Evolutionary conservation across 2,797 vertebrate genomes (phyloP).

Genomic region (Galago senegalensis): DNA sequence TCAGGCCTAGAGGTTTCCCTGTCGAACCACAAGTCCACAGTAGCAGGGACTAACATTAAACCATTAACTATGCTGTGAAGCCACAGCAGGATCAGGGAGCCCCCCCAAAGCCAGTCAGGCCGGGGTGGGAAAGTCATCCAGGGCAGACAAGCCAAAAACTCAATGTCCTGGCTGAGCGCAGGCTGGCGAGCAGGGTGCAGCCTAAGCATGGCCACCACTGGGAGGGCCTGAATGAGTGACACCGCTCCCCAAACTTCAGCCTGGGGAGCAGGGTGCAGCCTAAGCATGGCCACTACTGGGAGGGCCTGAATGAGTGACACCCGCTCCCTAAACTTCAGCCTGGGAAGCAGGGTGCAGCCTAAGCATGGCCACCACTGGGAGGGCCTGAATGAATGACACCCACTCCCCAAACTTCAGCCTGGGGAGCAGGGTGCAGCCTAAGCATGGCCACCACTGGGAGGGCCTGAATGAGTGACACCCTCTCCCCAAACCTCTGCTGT

Average conservation of each 20-base stretch:
- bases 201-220: too few relatives aligned
- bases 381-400: too few relatives aligned
- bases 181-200: background rate
- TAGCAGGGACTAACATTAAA: background rate
- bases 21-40: background rate
- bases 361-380: too few relatives aligned
- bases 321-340: too few relatives aligned
- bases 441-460: background rate
- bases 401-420: too few relatives aligned
- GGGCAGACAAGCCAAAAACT: background rate
- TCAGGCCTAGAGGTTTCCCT: background rate
- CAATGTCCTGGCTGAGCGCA: background rate
- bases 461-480: background rate
- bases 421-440: background rate
- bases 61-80: background rate
- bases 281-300: background rate
- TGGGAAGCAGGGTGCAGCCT: too few relatives aligned
- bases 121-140: background rate
- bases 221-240: background rate
- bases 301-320: background rate
- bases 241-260: too few relatives aligned
- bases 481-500: too few relatives aligned
- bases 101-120: fast-evolving
- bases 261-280: background rate
- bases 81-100: background rate